These are phyloP conservation scores for Asbolus verrucosus DNA, from an alignment of 1,140 invertebrate genomes.

Conservation along the genomic window DNA sequence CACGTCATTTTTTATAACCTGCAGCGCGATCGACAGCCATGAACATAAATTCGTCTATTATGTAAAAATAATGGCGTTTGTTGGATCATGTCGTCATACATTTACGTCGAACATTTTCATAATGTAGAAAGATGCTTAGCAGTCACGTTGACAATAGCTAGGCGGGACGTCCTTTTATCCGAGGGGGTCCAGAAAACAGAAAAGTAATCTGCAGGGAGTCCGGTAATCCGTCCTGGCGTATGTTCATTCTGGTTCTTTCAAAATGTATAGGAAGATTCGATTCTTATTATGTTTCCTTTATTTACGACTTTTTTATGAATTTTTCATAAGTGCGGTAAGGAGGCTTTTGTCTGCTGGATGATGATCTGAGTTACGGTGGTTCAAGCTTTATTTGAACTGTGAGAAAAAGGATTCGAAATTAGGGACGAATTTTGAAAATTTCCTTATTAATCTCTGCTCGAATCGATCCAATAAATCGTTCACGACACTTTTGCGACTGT, in stretches of 20 bases:
- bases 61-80: not conserved
- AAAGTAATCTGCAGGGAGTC: constrained; percentile 18
- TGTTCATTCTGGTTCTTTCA: not conserved
- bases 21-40: not conserved
- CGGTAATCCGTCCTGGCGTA: not conserved
- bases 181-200: not conserved
- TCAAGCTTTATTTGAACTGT: not conserved
- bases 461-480: no score
- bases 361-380: not conserved
- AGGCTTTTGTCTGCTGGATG: no score
- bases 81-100: not conserved
- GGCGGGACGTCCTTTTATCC: not conserved
- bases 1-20: not conserved
- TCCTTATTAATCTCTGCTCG: no score
- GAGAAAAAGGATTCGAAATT: not conserved
- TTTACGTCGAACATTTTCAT: no score
- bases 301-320: constrained; percentile 24
- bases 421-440: no score
- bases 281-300: constrained; percentile 8
- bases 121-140: not conserved
- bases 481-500: no score
- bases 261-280: constrained; percentile 1
- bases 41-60: not conserved
- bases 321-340: not conserved
- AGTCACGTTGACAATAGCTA: constrained; percentile 1